Percentiles rank a stretch among this genome's conserved stretches.
These are phyloP conservation scores for Neelides sp. DNA, from an alignment of 1,140 invertebrate genomes.

Conservation along the genomic window DNA sequence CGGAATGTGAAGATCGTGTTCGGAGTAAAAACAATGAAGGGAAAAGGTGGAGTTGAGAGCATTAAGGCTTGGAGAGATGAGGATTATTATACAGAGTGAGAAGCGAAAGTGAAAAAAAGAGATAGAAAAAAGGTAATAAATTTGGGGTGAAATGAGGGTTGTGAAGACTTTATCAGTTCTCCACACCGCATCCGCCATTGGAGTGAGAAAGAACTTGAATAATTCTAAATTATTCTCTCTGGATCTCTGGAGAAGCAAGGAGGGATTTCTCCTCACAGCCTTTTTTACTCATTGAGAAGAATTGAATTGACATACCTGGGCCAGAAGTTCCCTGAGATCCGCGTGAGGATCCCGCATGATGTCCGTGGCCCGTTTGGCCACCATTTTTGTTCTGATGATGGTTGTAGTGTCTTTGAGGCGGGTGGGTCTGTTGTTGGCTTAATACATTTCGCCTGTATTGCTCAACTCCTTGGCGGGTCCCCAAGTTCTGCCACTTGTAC, in stretches of 20 bases:
- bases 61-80: too few species aligned
- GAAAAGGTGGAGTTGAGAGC: too few species aligned
- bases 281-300: not conserved
- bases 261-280: not conserved
- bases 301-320: slow-evolving; percentile 11
- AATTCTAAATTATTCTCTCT: slow-evolving; percentile 1
- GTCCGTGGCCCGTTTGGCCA: not conserved
- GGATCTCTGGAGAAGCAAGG: not conserved
- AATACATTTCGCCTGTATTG: slow-evolving; percentile 21
- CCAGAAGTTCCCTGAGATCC: slow-evolving; percentile 12
- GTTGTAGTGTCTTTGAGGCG: slow-evolving; percentile 10
- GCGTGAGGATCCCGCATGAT: not conserved
- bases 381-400: slow-evolving; percentile 12
- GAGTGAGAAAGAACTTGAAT: not conserved
- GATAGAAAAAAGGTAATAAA: slow-evolving; percentile 1
- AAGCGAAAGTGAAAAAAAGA: slow-evolving; percentile 1
- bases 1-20: too few species aligned
- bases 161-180: not conserved
- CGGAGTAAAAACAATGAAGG: too few species aligned
- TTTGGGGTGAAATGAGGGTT: slow-evolving; percentile 1
- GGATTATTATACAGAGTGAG: slow-evolving; percentile 2
- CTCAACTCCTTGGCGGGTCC: slow-evolving; percentile 25
- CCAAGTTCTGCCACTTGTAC: slow-evolving; percentile 26
- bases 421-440: slow-evolving; percentile 3
- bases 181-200: not conserved